Evolutionary conservation across 1,140 invertebrate species (phyloP), one percentile per base, ranked within the genome.

Genomic region (Akabosia matsudoensis): DNA sequence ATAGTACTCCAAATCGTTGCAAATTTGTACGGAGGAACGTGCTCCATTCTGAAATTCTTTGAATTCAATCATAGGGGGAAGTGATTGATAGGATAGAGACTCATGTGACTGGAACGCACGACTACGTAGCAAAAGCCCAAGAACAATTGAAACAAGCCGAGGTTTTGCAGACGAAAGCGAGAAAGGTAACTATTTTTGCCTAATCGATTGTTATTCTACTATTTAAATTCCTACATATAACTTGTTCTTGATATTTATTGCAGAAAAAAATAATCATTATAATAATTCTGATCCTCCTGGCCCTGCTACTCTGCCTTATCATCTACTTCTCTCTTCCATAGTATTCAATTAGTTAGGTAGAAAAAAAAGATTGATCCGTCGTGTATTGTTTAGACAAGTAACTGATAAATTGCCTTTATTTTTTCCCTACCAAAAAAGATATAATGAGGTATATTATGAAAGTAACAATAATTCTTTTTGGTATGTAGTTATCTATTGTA

Each of bases 131-230:
- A 16, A 80, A 75, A 75, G 83, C 89, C 28, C 88, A 88, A 79
- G 86, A 87, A 79, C 88, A 90, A 82, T 89, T 89, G 0, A 89
- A 88, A 80, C 89, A 90, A 82, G 89, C 89, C 45, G 87, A 88
- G 33, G 87, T 87, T 83, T 89, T 88, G 82, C 88, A 91, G 83
- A 88, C 88, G 81, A 88, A 88, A 84, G 90, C 88, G 73, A 84
- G 89, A 84, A 85, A 87, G 87, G 89, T 90, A 84, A 84, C 26
- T 56, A 30, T 30, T 30, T n/a, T 67, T 22, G 7, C 54, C 10
- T 56, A 56, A 3, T 24, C 37, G 7, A 45, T 45, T 10, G 26
- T 71, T 28, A n/a, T 64, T 22, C 10, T 64, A 64, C 7, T 10
- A 13, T 64, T 10, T 64, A 64, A n/a, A n/a, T n/a, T n/a, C n/a